phyloP scores from a whole-genome alignment of 2,888 invertebrate species.

The Zhengitettix transpicula region DNA sequence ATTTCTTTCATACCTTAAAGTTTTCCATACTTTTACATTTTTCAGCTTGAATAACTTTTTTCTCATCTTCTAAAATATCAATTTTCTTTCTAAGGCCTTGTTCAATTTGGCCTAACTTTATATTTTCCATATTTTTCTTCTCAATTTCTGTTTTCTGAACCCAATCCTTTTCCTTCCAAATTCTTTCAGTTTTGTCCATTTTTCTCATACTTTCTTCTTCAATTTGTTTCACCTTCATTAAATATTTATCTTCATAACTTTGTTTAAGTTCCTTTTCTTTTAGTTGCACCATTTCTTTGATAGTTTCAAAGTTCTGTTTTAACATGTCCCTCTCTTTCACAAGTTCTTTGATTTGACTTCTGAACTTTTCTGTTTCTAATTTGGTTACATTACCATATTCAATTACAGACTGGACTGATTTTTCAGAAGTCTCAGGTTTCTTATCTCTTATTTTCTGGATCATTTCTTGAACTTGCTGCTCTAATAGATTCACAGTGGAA shows the following conservation, averaged over 20 bases:
- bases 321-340: too few species aligned
- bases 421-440: too few species aligned
- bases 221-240: neutral
- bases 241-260: too few species aligned
- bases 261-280: neutral
- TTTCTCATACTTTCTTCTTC: constrained; percentile 17
- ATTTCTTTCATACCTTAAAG: neutral
- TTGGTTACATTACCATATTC: too few species aligned
- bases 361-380: too few species aligned
- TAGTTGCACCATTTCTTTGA: neutral
- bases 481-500: constrained; percentile 7
- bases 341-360: too few species aligned
- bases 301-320: neutral
- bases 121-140: constrained; percentile 28
- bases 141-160: constrained; percentile 38
- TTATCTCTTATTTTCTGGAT: neutral
- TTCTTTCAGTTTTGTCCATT: constrained; percentile 36
- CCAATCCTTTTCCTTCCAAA: constrained; percentile 23
- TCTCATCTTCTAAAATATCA: constrained; percentile 29
- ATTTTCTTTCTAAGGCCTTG: constrained; percentile 15
- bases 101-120: constrained; percentile 14
- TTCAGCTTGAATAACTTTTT: constrained; percentile 26
- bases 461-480: constrained; percentile 1
- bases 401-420: too few species aligned
- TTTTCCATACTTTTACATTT: constrained; percentile 28